phyloP scores from a whole-genome alignment of 2,113 vertebrate genomes.

The Paratilapia polleni region DNA sequence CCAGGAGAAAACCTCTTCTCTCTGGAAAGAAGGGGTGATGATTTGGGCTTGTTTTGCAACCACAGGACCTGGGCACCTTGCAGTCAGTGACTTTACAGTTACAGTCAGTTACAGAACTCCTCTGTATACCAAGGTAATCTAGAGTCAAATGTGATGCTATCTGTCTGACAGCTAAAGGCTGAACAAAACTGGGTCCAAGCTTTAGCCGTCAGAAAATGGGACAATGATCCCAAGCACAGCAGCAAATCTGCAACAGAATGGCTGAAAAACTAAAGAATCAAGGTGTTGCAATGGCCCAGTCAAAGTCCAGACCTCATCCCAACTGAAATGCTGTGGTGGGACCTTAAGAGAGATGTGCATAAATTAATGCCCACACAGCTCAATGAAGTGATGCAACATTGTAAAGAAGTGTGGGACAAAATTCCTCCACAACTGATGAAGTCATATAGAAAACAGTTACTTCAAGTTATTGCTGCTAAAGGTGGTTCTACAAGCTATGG shows the following conservation, averaged over 20 bases:
- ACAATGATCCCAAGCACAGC: background rate
- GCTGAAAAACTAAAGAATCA: too few species aligned
- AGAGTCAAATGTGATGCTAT: background rate
- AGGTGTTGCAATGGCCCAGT: too few species aligned
- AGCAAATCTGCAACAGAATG: background rate
- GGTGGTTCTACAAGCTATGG: background rate
- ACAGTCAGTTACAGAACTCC: too few species aligned
- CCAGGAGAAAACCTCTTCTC: too few species aligned
- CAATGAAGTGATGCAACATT: background rate
- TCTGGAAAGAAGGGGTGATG: too few species aligned
- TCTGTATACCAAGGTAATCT: too few species aligned
- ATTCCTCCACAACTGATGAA: background rate
- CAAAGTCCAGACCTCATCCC: too few species aligned
- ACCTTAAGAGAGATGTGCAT: background rate
- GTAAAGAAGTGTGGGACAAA: background rate
- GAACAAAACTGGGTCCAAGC: fast-evolving
- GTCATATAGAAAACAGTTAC: fast-evolving
- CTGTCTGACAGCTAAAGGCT: background rate
- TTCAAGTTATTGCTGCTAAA: background rate
- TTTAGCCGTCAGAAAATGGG: background rate
- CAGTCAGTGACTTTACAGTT: too few species aligned
- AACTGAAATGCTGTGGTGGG: too few species aligned
- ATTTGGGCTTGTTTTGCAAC: background rate
- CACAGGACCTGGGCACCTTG: background rate
- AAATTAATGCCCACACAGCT: background rate